Percentiles rank a stretch among this genome's conserved stretches.
These are phyloP conservation scores for Mycteria americana DNA, from an alignment of 2,797 vertebrate species.

Conservation along the genomic window DNA sequence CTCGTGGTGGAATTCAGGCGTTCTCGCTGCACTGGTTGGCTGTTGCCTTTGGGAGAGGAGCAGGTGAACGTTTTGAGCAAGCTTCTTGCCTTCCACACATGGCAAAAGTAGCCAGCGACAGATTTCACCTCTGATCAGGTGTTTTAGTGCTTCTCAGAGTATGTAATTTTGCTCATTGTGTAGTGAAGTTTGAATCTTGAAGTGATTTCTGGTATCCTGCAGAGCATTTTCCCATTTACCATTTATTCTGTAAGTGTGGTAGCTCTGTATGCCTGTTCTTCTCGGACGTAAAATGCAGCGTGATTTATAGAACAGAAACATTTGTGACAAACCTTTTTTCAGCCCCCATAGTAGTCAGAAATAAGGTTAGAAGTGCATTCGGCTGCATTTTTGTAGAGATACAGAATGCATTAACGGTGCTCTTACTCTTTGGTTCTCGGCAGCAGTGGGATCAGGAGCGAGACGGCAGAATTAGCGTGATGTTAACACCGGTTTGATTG, in stretches of 20 bases:
- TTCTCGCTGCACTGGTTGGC: neutral
- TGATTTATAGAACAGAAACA: neutral
- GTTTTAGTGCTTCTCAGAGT: neutral
- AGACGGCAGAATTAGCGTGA: accelerated
- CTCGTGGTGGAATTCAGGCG: neutral
- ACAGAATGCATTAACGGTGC: accelerated
- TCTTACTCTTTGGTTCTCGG: neutral
- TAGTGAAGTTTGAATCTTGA: neutral
- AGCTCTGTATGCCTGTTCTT: neutral
- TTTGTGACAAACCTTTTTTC: neutral
- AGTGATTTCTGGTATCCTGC: neutral
- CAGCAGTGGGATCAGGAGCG: neutral
- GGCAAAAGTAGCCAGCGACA: neutral
- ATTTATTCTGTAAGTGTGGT: accelerated
- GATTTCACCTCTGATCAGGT: neutral
- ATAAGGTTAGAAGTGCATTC: neutral
- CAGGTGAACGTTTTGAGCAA: neutral
- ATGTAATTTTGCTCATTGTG: neutral
- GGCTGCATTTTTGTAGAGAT: neutral
- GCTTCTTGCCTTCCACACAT: neutral
- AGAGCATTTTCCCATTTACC: neutral
- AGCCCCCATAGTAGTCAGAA: neutral
- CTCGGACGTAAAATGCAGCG: neutral
- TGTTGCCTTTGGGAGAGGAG: neutral
- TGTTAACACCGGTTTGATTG: accelerated